Evolutionary conservation across 1,140 invertebrate genomes (phyloP).

Genomic region (Meloidogyne chitwoodi): DNA sequence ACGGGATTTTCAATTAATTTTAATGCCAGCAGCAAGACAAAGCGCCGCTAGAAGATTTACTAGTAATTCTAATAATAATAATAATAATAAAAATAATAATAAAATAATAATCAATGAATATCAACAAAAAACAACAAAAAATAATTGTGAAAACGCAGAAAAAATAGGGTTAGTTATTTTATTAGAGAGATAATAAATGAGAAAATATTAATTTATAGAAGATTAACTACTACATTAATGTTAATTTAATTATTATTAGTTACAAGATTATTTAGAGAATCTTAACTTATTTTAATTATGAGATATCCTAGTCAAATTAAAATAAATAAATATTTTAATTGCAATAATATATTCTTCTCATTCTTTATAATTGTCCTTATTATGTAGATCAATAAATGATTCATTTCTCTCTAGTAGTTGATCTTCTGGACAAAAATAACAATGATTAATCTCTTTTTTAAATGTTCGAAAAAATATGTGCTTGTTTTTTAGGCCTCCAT

Average conservation of each 20-base stretch:
- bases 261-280: too few species aligned
- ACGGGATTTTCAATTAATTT: constrained; percentile 6
- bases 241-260: too few species aligned
- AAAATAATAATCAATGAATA: neutral
- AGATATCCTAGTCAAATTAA: too few species aligned
- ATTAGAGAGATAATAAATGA: neutral
- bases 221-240: neutral
- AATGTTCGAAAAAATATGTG: too few species aligned
- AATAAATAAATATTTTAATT: too few species aligned
- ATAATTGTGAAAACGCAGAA: neutral
- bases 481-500: too few species aligned
- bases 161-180: neutral
- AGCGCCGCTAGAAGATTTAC: constrained; percentile 14
- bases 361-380: too few species aligned
- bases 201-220: neutral
- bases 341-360: too few species aligned
- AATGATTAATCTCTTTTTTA: neutral
- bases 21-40: constrained; percentile 19
- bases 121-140: neutral
- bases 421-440: neutral
- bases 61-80: constrained; percentile 1
- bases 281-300: too few species aligned
- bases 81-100: too few species aligned
- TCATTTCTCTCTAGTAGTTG: neutral
- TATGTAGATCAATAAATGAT: too few species aligned